Evolutionary conservation across 2,888 invertebrate species (phyloP).

Genomic region (Patella pellucida): DNA sequence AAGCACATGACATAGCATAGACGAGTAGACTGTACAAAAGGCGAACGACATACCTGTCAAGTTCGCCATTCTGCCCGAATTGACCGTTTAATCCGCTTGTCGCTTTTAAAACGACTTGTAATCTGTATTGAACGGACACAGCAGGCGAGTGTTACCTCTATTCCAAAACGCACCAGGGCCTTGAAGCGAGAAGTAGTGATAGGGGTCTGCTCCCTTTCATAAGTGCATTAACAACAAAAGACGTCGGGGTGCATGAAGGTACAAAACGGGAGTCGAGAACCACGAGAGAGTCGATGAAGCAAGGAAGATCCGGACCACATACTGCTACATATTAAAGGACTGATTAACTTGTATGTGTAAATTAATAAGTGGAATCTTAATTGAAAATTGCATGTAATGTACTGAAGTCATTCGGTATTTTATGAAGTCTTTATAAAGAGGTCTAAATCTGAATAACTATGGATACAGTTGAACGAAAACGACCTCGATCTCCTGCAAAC

Average conservation of each 20-base stretch:
- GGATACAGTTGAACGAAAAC: slow-evolving; percentile 11
- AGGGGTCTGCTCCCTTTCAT: not conserved
- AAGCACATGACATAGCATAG: slow-evolving; percentile 2
- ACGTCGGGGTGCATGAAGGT: not conserved
- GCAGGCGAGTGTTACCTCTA: slow-evolving; percentile 11
- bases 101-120: slow-evolving; percentile 5
- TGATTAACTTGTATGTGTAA: slow-evolving; percentile 9
- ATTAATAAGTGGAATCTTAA: slow-evolving; percentile 1
- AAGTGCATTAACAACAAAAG: slow-evolving; percentile 1
- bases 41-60: slow-evolving; percentile 2
- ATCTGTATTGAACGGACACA: not conserved
- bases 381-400: slow-evolving; percentile 10
- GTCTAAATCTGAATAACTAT: not conserved
- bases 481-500: not conserved
- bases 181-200: slow-evolving; percentile 6
- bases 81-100: slow-evolving; percentile 9
- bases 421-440: slow-evolving; percentile 1
- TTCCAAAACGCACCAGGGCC: not conserved
- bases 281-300: not conserved
- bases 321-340: not conserved
- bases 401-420: not conserved
- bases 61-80: slow-evolving; percentile 1
- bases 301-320: not conserved
- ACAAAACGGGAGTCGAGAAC: not conserved
- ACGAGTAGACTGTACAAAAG: slow-evolving; percentile 2